Evolutionary conservation across 2,888 invertebrate species (phyloP), one percentile per base, ranked within the genome.

Genomic region (Entomobrya proxima): DNA sequence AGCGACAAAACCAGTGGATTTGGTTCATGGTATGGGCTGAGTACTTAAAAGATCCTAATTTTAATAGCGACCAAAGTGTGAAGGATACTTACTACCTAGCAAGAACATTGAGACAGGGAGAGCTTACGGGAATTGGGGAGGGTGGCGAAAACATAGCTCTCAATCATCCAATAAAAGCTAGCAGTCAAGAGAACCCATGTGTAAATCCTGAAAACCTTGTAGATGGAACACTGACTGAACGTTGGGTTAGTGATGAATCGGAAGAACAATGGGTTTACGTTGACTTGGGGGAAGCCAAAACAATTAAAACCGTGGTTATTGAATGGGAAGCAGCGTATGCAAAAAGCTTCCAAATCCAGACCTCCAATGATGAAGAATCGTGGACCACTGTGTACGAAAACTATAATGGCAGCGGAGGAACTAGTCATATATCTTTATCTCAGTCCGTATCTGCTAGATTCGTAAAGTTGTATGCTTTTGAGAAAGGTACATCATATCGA

Each of bases 1-100:
- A 44, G n/a, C 40, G 85, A 18, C 89, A 89, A 77, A 50, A 47
- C 18, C 27, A 64, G 4, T 89, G 89, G 88, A 58, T 76, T 1
- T 89, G 88, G 88, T 89, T 88, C 37, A 89, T 89, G 89, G 87
- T 88, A 18, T 88, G 89, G 88, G 88, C 88, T 13, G 88, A 88
- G 40, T 87, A 88, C 50, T 74, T 89, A 47, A 88, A 86, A 47
- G 87, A 89, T 37, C 85, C 86, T 21, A 24, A 75, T 35, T 88
- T 82, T 58, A 89, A 89, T 50, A 79, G 78, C 0, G 87, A 88
- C 37, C 67, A 83, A 21, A 35, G 67, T 52, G 85, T 89, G 0
- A 72, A 87, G 32, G 74, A 80, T 32, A 85, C 85, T 0, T 89
- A 89, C 78, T 88, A 89, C 80, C 40, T 47, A 9, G 40, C 78